Base-by-base conservation (phyloP, 92 coral and sea anemone species). In the Actinostola sp. region DNA sequence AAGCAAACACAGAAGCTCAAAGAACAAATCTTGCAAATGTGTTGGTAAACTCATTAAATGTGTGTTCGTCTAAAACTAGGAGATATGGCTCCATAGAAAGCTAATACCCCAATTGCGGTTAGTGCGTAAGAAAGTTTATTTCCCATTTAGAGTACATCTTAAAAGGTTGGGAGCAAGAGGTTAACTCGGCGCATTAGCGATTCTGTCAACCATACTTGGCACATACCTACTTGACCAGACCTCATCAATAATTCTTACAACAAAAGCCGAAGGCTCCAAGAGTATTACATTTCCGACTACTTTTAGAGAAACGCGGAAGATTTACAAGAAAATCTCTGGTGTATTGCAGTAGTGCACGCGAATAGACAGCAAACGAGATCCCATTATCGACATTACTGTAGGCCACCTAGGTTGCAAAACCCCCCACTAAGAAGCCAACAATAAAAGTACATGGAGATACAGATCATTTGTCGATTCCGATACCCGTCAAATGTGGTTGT, bases 41-140 rank as follows among this genome's bases (percentile, higher is more conserved):
- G 85, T 82, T 87, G 82, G 97, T 87, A 87, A 90, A 90, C 92
- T 90, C 85, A 87, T 87, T 87, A 90, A 32, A 13, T 49, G 61
- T 68, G 33, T 53, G 63, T 51, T 48, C 45, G 86, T 53, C 73
- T 56, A 34, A 63, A 27, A 14, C 66, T 14, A 76, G 66, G 58
- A 66, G 81, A 3, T 10, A 15, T 59, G 75, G 59, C 66, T 50
- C 75, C 75, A 15, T 23, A 34, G 66, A 56, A 57, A 71, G 42
- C 24, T 71, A 71, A 56, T 60, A 53, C 54, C 67, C 60, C 34
- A 15, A 38, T 41, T 77, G 83, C 61, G 83, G 83, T 77, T 67
- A 38, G 41, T 19, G 16, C 35, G 39, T 66, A 52, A 42, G 20
- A 44, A 57, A 51, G 1, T 67, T 27, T 38, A 1, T 57, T 16